A percentile compares a stretch with the other conserved stretches of the same genome.
Conservation (phyloP, 2,797 vertebrate genomes). For the Dendrocincla fuliginosa region DNA sequence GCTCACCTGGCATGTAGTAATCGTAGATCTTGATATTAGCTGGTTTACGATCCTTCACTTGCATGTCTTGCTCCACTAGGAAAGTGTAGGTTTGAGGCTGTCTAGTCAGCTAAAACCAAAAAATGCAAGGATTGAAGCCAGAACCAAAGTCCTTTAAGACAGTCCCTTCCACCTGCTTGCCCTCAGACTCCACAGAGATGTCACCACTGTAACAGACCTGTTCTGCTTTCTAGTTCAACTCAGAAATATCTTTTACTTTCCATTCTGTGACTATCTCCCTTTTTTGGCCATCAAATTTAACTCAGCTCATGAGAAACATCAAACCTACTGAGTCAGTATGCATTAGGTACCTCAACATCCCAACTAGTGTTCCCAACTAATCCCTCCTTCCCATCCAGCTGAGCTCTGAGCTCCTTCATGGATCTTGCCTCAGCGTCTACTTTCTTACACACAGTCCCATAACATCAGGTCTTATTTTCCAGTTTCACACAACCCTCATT, state of each 20-base stretch:
- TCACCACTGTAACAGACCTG: not conserved
- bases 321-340: not conserved
- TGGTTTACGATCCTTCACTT: conserved; percentile 56
- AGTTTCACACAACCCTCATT: not conserved
- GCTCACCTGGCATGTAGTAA: conserved; percentile 69
- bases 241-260: not conserved
- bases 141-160: not conserved
- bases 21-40: conserved; percentile 60
- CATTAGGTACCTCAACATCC: not conserved
- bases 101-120: conserved; percentile 39
- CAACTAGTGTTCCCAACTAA: not conserved
- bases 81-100: conserved; percentile 37
- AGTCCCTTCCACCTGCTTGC: not conserved
- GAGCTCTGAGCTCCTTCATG: not conserved
- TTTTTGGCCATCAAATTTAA: not conserved
- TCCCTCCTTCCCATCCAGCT: not conserved
- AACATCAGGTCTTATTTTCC: not conserved
- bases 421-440: not conserved
- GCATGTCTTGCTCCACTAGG: conserved; percentile 46
- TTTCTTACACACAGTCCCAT: not conserved
- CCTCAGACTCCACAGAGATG: not conserved
- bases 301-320: not conserved
- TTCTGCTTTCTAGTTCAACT: not conserved
- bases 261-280: not conserved
- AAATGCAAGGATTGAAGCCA: not conserved